Evolutionary conservation across 2,113 vertebrate genomes (phyloP), one percentile per base, ranked within the genome.

Genomic region (Pardalotus punctatus): DNA sequence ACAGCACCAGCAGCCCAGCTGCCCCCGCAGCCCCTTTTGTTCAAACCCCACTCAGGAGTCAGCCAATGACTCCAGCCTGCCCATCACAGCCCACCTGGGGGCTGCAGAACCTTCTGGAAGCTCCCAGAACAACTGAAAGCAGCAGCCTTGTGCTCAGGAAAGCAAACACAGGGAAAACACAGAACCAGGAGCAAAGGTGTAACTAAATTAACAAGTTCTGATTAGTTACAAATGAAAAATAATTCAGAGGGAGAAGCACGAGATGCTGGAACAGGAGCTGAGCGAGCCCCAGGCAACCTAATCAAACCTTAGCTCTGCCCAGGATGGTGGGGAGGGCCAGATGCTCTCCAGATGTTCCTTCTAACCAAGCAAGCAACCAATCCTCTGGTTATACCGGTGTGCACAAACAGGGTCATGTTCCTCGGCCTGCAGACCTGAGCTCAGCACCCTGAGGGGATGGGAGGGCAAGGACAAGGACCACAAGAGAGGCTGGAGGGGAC

Each of bases 381-480:
- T 25, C 3, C 45, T 53, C 42, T 74, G 47, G 2, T 35, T 17
- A 5, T 8, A 13, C 13, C 42, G 18, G 5, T 4, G 14, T 1
- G 5, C 5, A 28, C 40, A 42, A 51, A 25, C 0, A 64, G 4
- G 0, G 3, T 45, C 6, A 5, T 2, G 2, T 22, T 7, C 35
- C 31, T 0, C 16, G 42, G 7, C 51, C 24, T 0, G 23, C 31
- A 18, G 21, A 19, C 10, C n/a, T 24, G 9, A 57, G 40, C 19
- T 48, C 36, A 45, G 1, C 11, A 18, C 6, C 45, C 33, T 18
- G 25, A n/a, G 16, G 23, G n/a, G 18, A 3, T 22, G 51, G 43
- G 27, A 2, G 14, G 42, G 42, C 42, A 42, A n/a, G 56, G 43
- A 3, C 22, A 35, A 45, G 33, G 12, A 33, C 17, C 5, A 1